Evolutionary conservation across 2,888 invertebrate genomes (phyloP).

Genomic region (Gymnoscelis rufifasciata): DNA sequence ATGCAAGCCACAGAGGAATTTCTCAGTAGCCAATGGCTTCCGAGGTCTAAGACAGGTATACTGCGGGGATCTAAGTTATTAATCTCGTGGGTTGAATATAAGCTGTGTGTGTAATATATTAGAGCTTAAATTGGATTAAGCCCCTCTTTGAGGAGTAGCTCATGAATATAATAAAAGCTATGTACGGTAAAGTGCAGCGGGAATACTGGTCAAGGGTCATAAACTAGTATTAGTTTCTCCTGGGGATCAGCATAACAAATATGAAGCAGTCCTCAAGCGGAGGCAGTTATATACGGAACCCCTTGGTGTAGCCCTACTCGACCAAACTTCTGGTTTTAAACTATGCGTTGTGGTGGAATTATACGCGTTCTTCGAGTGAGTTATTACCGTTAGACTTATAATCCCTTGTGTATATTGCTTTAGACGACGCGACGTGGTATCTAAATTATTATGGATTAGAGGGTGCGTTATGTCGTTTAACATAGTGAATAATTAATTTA

Average conservation of each 20-base stretch:
- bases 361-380: not conserved
- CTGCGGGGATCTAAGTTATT: constrained; percentile 10
- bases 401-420: no score
- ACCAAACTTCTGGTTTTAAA: not conserved
- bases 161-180: constrained; percentile 39
- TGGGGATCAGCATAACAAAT: constrained; percentile 21
- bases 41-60: no score
- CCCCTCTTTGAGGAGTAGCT: constrained; percentile 27
- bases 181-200: constrained; percentile 39
- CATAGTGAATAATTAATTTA: no score
- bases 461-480: no score
- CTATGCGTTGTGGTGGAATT: not conserved
- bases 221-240: constrained; percentile 29
- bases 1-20: constrained; percentile 35
- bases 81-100: constrained; percentile 26
- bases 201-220: constrained; percentile 29
- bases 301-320: constrained; percentile 23
- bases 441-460: no score
- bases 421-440: no score
- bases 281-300: constrained; percentile 15
- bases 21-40: constrained; percentile 16
- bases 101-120: constrained; percentile 22
- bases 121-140: constrained; percentile 29
- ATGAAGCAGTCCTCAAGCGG: constrained; percentile 18
- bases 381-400: not conserved